Evolutionary conservation across 2,113 vertebrate genomes (phyloP), one percentile per base, ranked within the genome.

Genomic region (Argyrosomus japonicus): DNA sequence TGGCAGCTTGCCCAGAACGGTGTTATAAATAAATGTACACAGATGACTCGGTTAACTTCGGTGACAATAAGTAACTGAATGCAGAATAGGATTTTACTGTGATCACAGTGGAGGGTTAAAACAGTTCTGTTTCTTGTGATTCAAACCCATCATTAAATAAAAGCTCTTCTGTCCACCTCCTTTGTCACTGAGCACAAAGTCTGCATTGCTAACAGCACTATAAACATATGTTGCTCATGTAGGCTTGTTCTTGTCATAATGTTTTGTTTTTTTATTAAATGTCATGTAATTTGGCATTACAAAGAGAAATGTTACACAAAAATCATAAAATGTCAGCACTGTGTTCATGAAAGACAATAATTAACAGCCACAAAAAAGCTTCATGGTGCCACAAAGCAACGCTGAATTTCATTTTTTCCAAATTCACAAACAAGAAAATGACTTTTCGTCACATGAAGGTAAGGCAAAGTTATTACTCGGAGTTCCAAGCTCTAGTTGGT

Each of bases 401-500:
- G 56, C 6, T 21, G 27, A 64, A 47, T 50, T 69, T 9, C 2
- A 47, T 63, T 63, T 71, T 1, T 2, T 6, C 23, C 15, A 48
- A 47, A 48, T 18, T 64, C 5, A 48, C 15, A 71, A 40, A 61
- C 21, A 78, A 25, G 21, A 51, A 43, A 27, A 40, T 19, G 21
- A 29, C 45, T 11, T 51, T 60, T 61, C 1, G 18, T 68, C 6
- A 48, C 18, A 36, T 65, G 65, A 77, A 75, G 60, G 13, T 61
- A 56, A 77, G 53, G 53, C 47, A 50, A 40, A 58, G 72, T 64
- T 67, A 75, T 79, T 74, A 36, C 67, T 74, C 48, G 72, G 54
- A 69, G 43, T 56, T 76, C 67, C 40, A 32, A 68, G 58, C 73
- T 77, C 40, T 68, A 25, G 68, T 75, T 65, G 62, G 57, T 79